These are phyloP conservation scores for Tetragonula carbonaria DNA, from an alignment of 2,888 invertebrate genomes.

Conservation along the genomic window DNA sequence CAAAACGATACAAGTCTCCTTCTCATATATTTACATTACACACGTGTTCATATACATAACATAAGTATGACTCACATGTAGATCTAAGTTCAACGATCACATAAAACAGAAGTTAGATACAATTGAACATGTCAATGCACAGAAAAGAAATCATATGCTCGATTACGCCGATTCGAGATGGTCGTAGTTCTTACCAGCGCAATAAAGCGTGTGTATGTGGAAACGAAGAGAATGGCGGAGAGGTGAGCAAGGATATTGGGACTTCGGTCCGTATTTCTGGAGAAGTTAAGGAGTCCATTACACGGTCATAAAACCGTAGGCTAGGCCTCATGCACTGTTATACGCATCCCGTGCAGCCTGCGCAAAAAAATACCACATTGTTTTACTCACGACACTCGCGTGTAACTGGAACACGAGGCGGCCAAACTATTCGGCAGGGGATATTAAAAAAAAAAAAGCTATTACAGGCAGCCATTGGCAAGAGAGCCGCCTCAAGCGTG, in stretches of 20 bases:
- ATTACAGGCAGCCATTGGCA: slow-evolving; percentile 34
- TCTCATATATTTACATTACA: not conserved
- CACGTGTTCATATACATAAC: too few relatives aligned
- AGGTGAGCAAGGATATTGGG: slow-evolving; percentile 50
- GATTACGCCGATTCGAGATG: not conserved
- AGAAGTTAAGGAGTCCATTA: slow-evolving; percentile 78
- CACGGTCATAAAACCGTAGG: slow-evolving; percentile 78
- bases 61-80: not conserved
- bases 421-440: slow-evolving; percentile 47
- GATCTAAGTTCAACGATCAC: not conserved
- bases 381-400: slow-evolving; percentile 68
- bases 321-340: slow-evolving; percentile 74
- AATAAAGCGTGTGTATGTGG: slow-evolving; percentile 18
- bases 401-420: slow-evolving; percentile 45
- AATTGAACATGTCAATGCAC: not conserved
- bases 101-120: not conserved
- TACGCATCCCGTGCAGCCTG: slow-evolving; percentile 71
- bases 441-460: slow-evolving; percentile 42
- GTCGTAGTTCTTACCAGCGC: not conserved
- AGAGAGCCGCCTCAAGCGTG: slow-evolving; percentile 40
- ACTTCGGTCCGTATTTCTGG: slow-evolving; percentile 70
- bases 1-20: not conserved
- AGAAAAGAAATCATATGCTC: not conserved
- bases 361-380: slow-evolving; percentile 66
- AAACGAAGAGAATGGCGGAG: slow-evolving; percentile 29